phyloP scores from a whole-genome alignment of 2,888 invertebrate species.

The Cephus runcator region DNA sequence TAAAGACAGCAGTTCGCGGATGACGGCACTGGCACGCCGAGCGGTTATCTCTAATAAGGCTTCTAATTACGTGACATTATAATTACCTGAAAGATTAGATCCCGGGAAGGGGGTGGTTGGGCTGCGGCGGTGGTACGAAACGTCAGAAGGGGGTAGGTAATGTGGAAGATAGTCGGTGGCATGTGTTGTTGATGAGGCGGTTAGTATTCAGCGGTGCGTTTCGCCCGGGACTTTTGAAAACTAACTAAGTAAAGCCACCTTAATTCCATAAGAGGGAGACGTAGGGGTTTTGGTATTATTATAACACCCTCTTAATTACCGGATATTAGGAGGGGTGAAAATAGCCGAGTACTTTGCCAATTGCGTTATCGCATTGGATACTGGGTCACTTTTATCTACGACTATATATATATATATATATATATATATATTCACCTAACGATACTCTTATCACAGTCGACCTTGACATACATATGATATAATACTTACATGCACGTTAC shows the following conservation, averaged over 20 bases:
- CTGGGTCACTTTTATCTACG: background rate
- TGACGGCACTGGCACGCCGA: background rate
- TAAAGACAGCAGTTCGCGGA: background rate
- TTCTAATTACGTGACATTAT: slow-evolving; percentile 50
- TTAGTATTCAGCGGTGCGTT: slow-evolving; percentile 63
- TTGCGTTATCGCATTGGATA: slow-evolving; percentile 3
- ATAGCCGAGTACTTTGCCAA: slow-evolving; percentile 31
- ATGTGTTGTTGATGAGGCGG: slow-evolving; percentile 66
- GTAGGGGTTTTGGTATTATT: slow-evolving; percentile 57
- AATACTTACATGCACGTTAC: slow-evolving; percentile 78
- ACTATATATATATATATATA: background rate
- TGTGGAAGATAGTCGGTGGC: slow-evolving; percentile 53
- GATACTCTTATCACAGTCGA: background rate
- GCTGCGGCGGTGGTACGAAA: background rate
- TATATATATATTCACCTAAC: background rate
- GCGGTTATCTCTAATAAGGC: slow-evolving; percentile 23
- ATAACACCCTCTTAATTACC: slow-evolving; percentile 61
- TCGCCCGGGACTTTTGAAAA: slow-evolving; percentile 60
- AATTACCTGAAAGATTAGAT: slow-evolving; percentile 59
- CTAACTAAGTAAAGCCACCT: slow-evolving; percentile 62
- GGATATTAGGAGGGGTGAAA: slow-evolving; percentile 56
- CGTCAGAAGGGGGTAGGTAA: slow-evolving; percentile 30
- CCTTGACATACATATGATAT: background rate
- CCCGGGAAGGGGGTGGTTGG: slow-evolving; percentile 24
- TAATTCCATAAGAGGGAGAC: slow-evolving; percentile 61